These are phyloP conservation scores for Zapus hudsonius DNA, from an alignment of 2,113 vertebrate species.

Conservation along the genomic window DNA sequence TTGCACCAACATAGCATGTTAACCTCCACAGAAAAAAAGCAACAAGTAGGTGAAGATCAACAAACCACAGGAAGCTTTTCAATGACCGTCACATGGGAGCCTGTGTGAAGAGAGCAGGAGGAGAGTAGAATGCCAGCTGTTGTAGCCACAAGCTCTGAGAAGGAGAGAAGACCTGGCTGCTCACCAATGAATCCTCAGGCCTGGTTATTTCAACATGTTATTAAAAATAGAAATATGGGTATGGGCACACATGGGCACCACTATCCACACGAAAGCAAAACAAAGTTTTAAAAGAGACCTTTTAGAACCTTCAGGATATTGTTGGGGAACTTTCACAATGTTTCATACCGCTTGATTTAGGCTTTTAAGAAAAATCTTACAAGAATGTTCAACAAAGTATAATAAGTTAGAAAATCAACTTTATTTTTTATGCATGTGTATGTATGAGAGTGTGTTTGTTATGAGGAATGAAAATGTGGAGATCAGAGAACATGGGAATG, in stretches of 20 bases:
- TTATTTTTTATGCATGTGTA: too few species aligned
- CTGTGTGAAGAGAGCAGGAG: slow-evolving; percentile 60
- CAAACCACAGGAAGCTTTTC: slow-evolving; percentile 74
- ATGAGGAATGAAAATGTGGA: too few species aligned
- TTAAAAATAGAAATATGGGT: slow-evolving; percentile 50
- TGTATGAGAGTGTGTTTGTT: too few species aligned
- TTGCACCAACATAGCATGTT: slow-evolving; percentile 73
- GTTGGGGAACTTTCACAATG: background rate
- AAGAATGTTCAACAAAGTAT: background rate
- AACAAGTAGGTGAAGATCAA: slow-evolving; percentile 79
- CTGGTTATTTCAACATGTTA: slow-evolving; percentile 11
- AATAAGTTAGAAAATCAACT: background rate
- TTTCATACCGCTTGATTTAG: background rate
- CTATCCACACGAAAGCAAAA: background rate
- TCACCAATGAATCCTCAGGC: slow-evolving; percentile 66
- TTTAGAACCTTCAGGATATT: slow-evolving; percentile 20
- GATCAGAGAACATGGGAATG: too few species aligned
- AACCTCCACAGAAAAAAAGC: slow-evolving; percentile 75
- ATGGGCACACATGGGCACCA: background rate
- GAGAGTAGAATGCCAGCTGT: slow-evolving; percentile 65
- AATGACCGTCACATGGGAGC: slow-evolving; percentile 77
- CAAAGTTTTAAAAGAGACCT: slow-evolving; percentile 12
- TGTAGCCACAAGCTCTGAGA: slow-evolving; percentile 63
- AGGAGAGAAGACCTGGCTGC: slow-evolving; percentile 74
- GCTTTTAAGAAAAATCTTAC: background rate